Evolutionary conservation across 2,888 invertebrate genomes (phyloP), one percentile per base, ranked within the genome.

Genomic region (Steinernema hermaphroditum): DNA sequence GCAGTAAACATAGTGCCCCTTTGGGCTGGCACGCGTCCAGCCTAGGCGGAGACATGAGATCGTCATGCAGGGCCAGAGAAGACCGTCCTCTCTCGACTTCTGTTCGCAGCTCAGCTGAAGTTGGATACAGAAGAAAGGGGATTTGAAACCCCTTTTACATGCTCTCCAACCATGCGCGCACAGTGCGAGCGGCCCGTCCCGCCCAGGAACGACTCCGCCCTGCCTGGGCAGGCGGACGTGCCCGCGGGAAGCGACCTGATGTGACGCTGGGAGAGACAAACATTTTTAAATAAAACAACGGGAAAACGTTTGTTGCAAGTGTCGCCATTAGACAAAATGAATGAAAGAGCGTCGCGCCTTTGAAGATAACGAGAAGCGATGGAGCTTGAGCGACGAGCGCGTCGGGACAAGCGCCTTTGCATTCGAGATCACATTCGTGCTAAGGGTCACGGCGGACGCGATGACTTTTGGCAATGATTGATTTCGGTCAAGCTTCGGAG

Each of bases 381-480:
- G 62, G 27, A 62, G 32, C 32, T 32, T 32, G 62, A 62, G 12
- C 16, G 62, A 62, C 16, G 32, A 62, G 16, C 32, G n/a, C 32
- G 27, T 12, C 50, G 22, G 19, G 62, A 14, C 32, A 62, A 62
- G 19, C 54, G 62, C 32, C 62, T 32, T 62, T 62, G 62, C 62
- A 62, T 62, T 62, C 27, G 32, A 34, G 62, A 62, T 62, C 62
- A 46, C 46, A 19, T 19, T 16, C 46, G 9, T 9, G 62, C 62
- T 32, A 62, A 62, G 62, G 62, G 62, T 62, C 62, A 62, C 32
- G 6, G 16, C 6, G 46, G 46, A 29, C 32, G 62, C 62, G 29
- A 62, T 16, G 34, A 29, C 32, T 32, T 62, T 62, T 62, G 62
- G 54, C 8, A 32, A 62, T 62, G 62, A 62, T 62, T 62, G 62